These are phyloP conservation scores for Scalopus aquaticus DNA, from an alignment of 2,113 vertebrate genomes.

Conservation along the genomic window DNA sequence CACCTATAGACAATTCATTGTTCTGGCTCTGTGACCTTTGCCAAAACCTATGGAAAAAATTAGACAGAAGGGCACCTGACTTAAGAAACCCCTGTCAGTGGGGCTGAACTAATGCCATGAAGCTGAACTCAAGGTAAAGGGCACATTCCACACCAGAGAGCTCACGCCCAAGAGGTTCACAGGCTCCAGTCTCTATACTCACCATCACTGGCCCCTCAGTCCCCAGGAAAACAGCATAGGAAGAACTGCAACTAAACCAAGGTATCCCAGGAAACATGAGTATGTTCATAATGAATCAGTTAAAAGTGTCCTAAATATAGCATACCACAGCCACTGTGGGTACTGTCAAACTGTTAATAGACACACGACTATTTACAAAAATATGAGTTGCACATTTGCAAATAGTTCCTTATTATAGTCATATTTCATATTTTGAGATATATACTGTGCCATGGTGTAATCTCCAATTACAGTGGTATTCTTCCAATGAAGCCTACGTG, in stretches of 20 bases:
- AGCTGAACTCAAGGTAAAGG: neutral
- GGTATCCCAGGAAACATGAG: neutral
- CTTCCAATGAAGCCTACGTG: neutral
- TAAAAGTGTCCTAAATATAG: neutral
- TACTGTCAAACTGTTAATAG: neutral
- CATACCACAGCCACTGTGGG: neutral
- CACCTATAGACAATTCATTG: neutral
- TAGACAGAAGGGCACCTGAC: neutral
- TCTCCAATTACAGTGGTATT: neutral
- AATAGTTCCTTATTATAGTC: slow-evolving; percentile 30
- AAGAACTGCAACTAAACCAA: neutral
- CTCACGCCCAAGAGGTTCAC: rapidly evolving
- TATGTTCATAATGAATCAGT: neutral
- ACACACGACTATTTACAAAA: neutral
- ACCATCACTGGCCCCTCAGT: neutral
- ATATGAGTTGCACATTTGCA: neutral
- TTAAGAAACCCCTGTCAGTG: neutral
- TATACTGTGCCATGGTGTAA: neutral
- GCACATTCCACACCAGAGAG: neutral
- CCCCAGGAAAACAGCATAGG: neutral
- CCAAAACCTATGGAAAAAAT: neutral
- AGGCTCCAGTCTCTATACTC: neutral
- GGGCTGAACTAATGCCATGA: neutral
- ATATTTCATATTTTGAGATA: slow-evolving; percentile 5
- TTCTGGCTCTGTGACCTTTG: neutral